A percentile compares a stretch with the other conserved stretches of the same genome.
Conservation (phyloP, 2,113 vertebrate species). For the Oryzias celebensis region DNA sequence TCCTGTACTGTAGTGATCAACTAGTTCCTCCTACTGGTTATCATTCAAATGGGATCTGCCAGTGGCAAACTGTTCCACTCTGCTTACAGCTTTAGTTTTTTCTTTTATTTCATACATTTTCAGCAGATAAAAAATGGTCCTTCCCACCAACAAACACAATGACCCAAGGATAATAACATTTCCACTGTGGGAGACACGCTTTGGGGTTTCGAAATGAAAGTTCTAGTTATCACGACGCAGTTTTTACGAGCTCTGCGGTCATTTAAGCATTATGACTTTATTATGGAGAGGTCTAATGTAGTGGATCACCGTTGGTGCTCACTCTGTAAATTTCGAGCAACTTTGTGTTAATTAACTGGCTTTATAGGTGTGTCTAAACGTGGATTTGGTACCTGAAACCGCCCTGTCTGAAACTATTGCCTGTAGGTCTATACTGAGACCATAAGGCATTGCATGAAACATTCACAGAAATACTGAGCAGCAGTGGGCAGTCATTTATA, state of each 20-base stretch:
- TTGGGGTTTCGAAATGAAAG: slow-evolving; percentile 3
- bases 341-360: not conserved
- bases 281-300: not conserved
- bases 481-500: too few species aligned
- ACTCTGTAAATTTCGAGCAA: not conserved
- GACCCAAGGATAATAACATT: not conserved
- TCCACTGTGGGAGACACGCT: not conserved
- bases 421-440: too few species aligned
- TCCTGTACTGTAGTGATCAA: too few species aligned
- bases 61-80: too few species aligned
- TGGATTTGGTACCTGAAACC: not conserved
- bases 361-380: not conserved
- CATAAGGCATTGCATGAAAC: too few species aligned
- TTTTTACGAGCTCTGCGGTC: not conserved
- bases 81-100: too few species aligned
- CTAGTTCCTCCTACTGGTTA: too few species aligned
- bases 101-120: too few species aligned
- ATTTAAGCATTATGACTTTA: not conserved
- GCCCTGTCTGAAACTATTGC: too few species aligned
- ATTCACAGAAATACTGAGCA: too few species aligned
- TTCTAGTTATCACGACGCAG: slow-evolving; percentile 8
- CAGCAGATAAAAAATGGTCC: not conserved
- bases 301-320: not conserved
- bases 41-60: too few species aligned
- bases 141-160: not conserved